Conservation (phyloP, 1,140 invertebrate genomes). For the Argopecten irradians region DNA sequence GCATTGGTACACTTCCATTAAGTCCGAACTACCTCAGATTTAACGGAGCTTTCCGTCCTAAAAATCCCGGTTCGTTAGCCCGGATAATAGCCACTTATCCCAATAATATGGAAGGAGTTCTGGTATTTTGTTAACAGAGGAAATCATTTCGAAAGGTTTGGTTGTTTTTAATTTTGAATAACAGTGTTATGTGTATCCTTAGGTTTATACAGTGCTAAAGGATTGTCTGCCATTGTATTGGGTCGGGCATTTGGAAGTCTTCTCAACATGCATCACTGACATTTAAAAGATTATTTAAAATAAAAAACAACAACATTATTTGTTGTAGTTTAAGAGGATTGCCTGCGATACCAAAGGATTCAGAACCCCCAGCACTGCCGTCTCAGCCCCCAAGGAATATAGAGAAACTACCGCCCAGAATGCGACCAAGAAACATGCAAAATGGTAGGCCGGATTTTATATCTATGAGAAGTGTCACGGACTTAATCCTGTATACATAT, state of each 20-base stretch:
- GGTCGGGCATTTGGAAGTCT: background rate
- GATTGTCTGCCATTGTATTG: background rate
- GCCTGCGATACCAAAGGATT: constrained; percentile 33
- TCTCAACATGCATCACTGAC: background rate
- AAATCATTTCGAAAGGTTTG: background rate
- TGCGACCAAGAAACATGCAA: constrained; percentile 29
- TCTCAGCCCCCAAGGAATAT: constrained; percentile 29
- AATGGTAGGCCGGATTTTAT: constrained; percentile 5
- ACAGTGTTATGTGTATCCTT: background rate
- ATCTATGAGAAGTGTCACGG: background rate
- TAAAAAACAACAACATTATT: background rate
- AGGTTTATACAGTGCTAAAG: background rate
- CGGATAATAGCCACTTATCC: background rate
- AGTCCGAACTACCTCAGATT: background rate
- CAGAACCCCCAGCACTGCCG: constrained; percentile 28
- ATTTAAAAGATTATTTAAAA: background rate
- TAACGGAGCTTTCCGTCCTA: background rate
- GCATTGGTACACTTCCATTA: too few relatives aligned
- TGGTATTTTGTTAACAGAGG: background rate
- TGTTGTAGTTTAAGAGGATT: constrained; percentile 19
- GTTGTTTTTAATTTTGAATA: background rate
- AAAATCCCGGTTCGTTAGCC: background rate
- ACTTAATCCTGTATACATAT: background rate
- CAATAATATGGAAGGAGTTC: background rate
- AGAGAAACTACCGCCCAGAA: constrained; percentile 39